These are phyloP conservation scores for Solenopsis invicta DNA, from an alignment of 1,140 invertebrate genomes.

Conservation along the genomic window DNA sequence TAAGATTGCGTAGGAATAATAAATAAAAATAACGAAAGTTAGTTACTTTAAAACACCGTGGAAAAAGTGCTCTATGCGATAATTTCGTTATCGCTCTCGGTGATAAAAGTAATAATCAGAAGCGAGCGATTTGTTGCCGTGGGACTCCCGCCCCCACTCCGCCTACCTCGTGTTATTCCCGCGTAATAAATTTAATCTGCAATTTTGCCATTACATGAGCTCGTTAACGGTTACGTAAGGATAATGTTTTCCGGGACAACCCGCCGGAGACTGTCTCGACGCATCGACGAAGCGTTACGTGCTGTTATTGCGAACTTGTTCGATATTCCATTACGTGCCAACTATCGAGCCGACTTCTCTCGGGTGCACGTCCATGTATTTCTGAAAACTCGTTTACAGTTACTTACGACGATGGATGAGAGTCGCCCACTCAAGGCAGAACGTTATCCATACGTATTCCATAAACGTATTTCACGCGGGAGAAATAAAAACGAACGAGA, in stretches of 20 bases:
- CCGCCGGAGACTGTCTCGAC: constrained; percentile 18
- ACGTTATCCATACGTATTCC: constrained; percentile 35
- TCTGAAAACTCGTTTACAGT: constrained; percentile 65
- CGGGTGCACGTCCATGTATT: constrained; percentile 49
- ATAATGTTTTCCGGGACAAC: constrained; percentile 50
- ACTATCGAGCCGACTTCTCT: constrained; percentile 46
- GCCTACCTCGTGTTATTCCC: constrained; percentile 21
- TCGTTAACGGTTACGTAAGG: constrained; percentile 50
- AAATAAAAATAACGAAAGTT: neutral
- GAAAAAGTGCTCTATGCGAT: neutral
- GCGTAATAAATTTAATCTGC: constrained; percentile 50
- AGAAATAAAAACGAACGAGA: constrained; percentile 54
- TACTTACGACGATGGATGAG: constrained; percentile 57
- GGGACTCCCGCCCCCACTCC: neutral
- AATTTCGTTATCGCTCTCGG: constrained; percentile 18
- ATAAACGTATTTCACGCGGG: constrained; percentile 49
- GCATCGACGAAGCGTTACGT: constrained; percentile 32
- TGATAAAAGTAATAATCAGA: constrained; percentile 16
- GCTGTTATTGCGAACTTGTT: constrained; percentile 57
- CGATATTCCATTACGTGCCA: constrained; percentile 61
- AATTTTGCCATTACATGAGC: constrained; percentile 36
- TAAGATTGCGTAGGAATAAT: neutral
- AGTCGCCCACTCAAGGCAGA: constrained; percentile 43
- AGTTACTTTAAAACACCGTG: constrained; percentile 21
- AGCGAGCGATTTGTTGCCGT: constrained; percentile 15